Evolutionary conservation across 2,888 invertebrate species (phyloP).

Genomic region (Eudasyphora cyanicolor): DNA sequence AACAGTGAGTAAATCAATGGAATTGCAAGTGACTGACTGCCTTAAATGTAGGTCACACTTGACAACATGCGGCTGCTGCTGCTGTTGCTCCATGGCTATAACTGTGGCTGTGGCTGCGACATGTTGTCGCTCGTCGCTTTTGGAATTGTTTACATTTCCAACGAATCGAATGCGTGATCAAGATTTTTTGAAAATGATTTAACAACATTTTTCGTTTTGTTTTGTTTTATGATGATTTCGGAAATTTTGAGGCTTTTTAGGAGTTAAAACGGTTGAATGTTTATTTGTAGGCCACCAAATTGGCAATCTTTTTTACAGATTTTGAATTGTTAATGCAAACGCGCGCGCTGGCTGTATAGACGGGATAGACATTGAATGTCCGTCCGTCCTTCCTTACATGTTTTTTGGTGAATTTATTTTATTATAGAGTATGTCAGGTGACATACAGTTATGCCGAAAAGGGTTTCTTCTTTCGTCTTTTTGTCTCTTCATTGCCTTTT

Average conservation of each 20-base stretch:
- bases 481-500: neutral
- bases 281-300: constrained; percentile 57
- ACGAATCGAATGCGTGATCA: constrained; percentile 62
- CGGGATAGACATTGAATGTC: constrained; percentile 9
- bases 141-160: constrained; percentile 63
- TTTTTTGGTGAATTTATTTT: constrained; percentile 38
- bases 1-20: constrained; percentile 36
- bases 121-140: constrained; percentile 41
- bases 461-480: constrained; percentile 32
- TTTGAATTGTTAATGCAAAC: constrained; percentile 44
- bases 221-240: constrained; percentile 30
- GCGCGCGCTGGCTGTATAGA: neutral
- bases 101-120: constrained; percentile 5
- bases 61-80: constrained; percentile 49
- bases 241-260: constrained; percentile 35
- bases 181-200: constrained; percentile 62
- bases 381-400: constrained; percentile 1
- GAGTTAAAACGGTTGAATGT: neutral
- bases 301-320: constrained; percentile 36
- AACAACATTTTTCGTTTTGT: constrained; percentile 50
- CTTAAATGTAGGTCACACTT: constrained; percentile 63
- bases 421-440: constrained; percentile 54
- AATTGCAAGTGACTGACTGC: constrained; percentile 15
- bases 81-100: neutral
- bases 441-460: constrained; percentile 50